Percentiles rank a stretch among this genome's conserved stretches.
These are phyloP conservation scores for Dreissena rostriformis DNA, from an alignment of 1,140 invertebrate species.

Conservation along the genomic window DNA sequence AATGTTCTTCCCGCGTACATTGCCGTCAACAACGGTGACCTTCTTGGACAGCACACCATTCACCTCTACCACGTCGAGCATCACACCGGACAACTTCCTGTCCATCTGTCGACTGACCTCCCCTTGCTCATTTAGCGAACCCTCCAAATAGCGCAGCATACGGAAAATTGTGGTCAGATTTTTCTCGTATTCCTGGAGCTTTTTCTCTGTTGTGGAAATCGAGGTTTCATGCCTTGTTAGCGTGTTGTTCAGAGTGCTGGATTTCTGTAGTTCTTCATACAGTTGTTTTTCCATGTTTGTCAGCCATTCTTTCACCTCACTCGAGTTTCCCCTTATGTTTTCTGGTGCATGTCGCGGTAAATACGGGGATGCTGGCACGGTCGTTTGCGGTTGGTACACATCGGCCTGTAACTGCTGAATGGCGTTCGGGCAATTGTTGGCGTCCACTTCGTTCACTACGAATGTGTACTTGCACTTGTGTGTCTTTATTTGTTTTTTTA, in stretches of 20 bases:
- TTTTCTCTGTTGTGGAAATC: conserved; percentile 61
- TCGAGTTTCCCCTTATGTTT: neutral
- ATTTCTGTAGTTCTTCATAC: conserved; percentile 71
- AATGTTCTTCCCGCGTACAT: conserved; percentile 61
- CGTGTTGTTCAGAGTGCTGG: conserved; percentile 70
- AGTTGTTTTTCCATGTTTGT: conserved; percentile 70
- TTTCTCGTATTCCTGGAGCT: conserved; percentile 63
- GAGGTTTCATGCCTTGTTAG: conserved; percentile 68
- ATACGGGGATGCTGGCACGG: conserved; percentile 4
- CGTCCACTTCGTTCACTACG: conserved; percentile 75
- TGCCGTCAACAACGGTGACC: conserved; percentile 44
- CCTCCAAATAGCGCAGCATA: conserved; percentile 72
- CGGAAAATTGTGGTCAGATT: conserved; percentile 73
- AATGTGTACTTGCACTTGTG: conserved; percentile 72
- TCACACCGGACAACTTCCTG: conserved; percentile 75
- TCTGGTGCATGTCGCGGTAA: conserved; percentile 6
- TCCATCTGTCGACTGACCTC: conserved; percentile 71
- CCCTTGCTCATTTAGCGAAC: conserved; percentile 65
- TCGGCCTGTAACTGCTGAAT: conserved; percentile 38
- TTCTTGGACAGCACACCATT: conserved; percentile 74
- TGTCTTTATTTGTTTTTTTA: conserved; percentile 38
- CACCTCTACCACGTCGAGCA: conserved; percentile 76
- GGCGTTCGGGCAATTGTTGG: conserved; percentile 65
- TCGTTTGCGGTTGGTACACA: conserved; percentile 10
- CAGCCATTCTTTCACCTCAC: conserved; percentile 55